Evolutionary conservation across 1,140 invertebrate species (phyloP).

Genomic region (Heliothis virescens): DNA sequence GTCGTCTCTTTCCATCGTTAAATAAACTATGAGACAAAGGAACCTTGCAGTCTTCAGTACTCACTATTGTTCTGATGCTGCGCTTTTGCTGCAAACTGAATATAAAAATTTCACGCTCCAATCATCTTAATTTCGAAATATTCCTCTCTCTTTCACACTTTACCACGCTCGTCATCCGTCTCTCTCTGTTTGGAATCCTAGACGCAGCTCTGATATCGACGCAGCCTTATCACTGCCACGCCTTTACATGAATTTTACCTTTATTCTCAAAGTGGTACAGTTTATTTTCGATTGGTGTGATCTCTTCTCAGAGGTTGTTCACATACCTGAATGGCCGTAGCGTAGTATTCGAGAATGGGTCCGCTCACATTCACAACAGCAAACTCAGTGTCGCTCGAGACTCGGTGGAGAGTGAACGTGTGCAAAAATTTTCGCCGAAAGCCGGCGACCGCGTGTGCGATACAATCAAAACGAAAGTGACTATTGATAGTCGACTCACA

Average conservation of each 20-base stretch:
- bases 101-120: slow-evolving; percentile 81
- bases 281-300: slow-evolving; percentile 64
- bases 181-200: slow-evolving; percentile 74
- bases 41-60: slow-evolving; percentile 59
- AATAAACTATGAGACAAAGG: slow-evolving; percentile 59
- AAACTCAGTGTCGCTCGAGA: slow-evolving; percentile 68
- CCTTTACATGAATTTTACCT: slow-evolving; percentile 60
- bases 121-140: slow-evolving; percentile 76
- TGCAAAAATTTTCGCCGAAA: slow-evolving; percentile 47
- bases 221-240: slow-evolving; percentile 77
- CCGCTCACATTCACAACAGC: slow-evolving; percentile 69
- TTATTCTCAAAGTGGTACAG: slow-evolving; percentile 62
- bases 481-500: slow-evolving; percentile 58
- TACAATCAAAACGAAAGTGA: slow-evolving; percentile 56
- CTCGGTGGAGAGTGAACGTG: slow-evolving; percentile 50
- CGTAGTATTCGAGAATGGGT: slow-evolving; percentile 80
- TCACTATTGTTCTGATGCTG: slow-evolving; percentile 74
- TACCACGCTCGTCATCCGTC: slow-evolving; percentile 53
- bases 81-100: slow-evolving; percentile 75
- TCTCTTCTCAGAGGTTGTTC: slow-evolving; percentile 71
- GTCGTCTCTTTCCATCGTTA: slow-evolving; percentile 53
- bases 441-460: slow-evolving; percentile 69
- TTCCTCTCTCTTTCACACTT: slow-evolving; percentile 58
- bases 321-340: slow-evolving; percentile 83
- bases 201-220: slow-evolving; percentile 83